These are phyloP conservation scores for Priocnemis perturbator DNA, from an alignment of 2,888 invertebrate genomes.

Conservation along the genomic window DNA sequence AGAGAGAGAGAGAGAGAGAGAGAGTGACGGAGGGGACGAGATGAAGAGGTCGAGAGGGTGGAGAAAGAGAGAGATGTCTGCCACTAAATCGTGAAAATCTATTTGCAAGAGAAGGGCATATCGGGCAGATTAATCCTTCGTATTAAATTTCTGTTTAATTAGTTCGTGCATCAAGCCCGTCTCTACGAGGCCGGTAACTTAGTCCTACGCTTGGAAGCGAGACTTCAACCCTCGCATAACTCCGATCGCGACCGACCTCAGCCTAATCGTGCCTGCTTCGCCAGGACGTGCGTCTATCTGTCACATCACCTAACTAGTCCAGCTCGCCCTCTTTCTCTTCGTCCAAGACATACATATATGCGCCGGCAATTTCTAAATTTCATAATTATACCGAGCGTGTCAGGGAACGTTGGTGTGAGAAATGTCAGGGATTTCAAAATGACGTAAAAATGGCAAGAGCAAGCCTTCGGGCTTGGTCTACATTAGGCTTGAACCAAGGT, in stretches of 20 bases:
- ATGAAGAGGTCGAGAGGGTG: not conserved
- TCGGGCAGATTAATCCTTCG: slow-evolving; percentile 44
- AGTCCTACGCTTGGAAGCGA: slow-evolving; percentile 40
- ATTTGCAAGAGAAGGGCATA: slow-evolving; percentile 33
- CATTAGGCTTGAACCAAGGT: no score
- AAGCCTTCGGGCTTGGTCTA: no score
- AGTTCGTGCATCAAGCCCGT: slow-evolving; percentile 45
- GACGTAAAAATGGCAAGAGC: no score
- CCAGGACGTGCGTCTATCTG: slow-evolving; percentile 52
- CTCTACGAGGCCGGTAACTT: slow-evolving; percentile 43
- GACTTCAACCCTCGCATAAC: slow-evolving; percentile 9
- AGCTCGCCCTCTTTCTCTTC: not conserved
- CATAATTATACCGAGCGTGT: no score
- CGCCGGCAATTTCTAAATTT: no score
- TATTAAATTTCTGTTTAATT: slow-evolving; percentile 57
- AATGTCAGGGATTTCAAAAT: no score
- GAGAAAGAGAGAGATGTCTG: not conserved
- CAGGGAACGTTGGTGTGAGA: no score
- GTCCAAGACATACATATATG: not conserved
- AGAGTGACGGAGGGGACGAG: not conserved
- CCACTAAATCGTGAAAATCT: slow-evolving; percentile 24
- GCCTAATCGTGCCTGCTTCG: slow-evolving; percentile 47
- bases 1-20: slow-evolving; percentile 2
- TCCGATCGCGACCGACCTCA: no score
- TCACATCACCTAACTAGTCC: slow-evolving; percentile 42